Conservation (phyloP, 2,888 invertebrate genomes). For the Neoascia interrupta region DNA sequence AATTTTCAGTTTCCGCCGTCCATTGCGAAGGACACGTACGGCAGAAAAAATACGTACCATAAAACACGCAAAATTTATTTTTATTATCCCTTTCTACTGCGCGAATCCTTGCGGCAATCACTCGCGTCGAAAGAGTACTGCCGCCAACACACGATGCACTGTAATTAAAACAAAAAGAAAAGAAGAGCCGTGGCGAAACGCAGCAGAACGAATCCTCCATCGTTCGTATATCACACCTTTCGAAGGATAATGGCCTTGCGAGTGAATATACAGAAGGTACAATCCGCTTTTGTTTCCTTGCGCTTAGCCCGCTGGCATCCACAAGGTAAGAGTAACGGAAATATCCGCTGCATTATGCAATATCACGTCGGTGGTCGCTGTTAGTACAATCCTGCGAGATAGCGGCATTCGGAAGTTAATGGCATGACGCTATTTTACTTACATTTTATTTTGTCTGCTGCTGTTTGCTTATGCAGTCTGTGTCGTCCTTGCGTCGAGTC, state of each 20-base stretch:
- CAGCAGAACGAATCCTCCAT: constrained; percentile 14
- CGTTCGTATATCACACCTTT: constrained; percentile 57
- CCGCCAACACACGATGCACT: too few species aligned
- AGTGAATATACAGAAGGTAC: constrained; percentile 44
- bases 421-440: constrained; percentile 45
- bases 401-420: constrained; percentile 55
- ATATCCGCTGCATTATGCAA: constrained; percentile 60
- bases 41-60: constrained; percentile 22
- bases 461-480: constrained; percentile 37
- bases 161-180: constrained; percentile 53
- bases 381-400: constrained; percentile 42
- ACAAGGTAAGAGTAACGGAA: constrained; percentile 25
- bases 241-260: constrained; percentile 52
- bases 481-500: constrained; percentile 44
- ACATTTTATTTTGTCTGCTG: constrained; percentile 17
- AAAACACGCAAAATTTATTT: constrained; percentile 66
- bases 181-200: too few species aligned
- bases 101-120: constrained; percentile 9
- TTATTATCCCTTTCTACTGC: constrained; percentile 44
- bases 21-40: not conserved
- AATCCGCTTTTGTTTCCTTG: constrained; percentile 41
- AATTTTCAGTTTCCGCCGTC: constrained; percentile 19
- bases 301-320: constrained; percentile 14
- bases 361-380: constrained; percentile 24
- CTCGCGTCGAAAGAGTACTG: too few species aligned